A percentile compares a stretch with the other conserved stretches of the same genome.
These are phyloP conservation scores for Chaetophractus vellerosus DNA, from an alignment of 2,797 vertebrate species.

Conservation along the genomic window DNA sequence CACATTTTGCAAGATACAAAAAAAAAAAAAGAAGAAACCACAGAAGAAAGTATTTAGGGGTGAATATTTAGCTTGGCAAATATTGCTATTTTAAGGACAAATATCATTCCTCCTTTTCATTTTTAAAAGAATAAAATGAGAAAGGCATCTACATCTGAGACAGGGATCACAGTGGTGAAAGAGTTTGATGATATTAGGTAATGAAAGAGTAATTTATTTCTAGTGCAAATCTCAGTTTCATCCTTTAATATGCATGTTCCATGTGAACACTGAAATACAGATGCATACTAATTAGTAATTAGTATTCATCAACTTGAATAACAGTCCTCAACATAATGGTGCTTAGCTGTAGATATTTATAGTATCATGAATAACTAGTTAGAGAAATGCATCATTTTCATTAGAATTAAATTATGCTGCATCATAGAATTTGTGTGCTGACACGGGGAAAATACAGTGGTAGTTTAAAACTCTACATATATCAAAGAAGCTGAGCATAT, in stretches of 20 bases:
- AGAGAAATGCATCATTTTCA: constrained; percentile 67
- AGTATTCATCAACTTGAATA: constrained; percentile 78
- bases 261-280: constrained; percentile 66
- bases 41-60: constrained; percentile 8
- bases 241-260: constrained; percentile 48
- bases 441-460: neutral
- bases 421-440: constrained; percentile 28
- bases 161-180: neutral
- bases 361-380: constrained; percentile 60
- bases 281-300: constrained; percentile 76
- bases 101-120: constrained; percentile 40
- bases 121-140: constrained; percentile 39
- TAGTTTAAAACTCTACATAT: constrained; percentile 26
- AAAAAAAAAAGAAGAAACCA: neutral
- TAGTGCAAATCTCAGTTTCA: constrained; percentile 42
- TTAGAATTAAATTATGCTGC: constrained; percentile 57
- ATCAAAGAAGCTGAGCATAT: constrained; percentile 8
- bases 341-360: constrained; percentile 80
- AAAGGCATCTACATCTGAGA: neutral
- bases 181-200: constrained; percentile 49
- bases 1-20: constrained; percentile 44
- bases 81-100: constrained; percentile 6
- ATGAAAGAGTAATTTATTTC: constrained; percentile 69
- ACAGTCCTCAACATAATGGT: constrained; percentile 72
- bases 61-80: constrained; percentile 20